Base-by-base conservation (phyloP, 2,113 vertebrate species). In the Lipotes vexillifer region DNA sequence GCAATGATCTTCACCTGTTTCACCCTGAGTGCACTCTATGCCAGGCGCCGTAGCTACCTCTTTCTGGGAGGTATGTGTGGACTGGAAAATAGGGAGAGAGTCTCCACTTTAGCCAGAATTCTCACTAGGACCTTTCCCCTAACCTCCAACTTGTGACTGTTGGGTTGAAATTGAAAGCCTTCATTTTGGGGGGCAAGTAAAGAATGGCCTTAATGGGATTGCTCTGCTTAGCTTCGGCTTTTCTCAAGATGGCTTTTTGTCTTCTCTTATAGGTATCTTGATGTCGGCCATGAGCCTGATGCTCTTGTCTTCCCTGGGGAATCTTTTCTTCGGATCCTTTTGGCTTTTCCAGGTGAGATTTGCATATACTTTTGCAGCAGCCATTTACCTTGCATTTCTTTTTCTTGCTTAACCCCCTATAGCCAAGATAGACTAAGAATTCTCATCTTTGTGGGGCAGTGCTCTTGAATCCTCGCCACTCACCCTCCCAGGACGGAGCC, bases 1-100 rank as follows among this genome's bases (percentile, higher is more conserved):
- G 99, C 99, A 0, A 92, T 99, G 96, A 98, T 99, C 97, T 99
- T 99, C 94, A 82, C 99, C 80, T 99, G 99, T 98, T 99, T 99
- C 99, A 99, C 99, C 0, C 98, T 99, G 96, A 99, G 99, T 6
- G 99, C 99, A 17, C 99, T 99, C 8, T 99, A 99, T 0, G 99
- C 99, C 96, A 98, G 99, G 95, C 99, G 99, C 97, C 99, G 99
- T 95, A 99, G 98, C 95, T 99, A 99, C 98, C 99, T 99, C 95
- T 99, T 99, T 97, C 98, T 99, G 0, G 99, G 99, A 98, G 99
- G 99, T 99, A 97, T 98, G 96, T 17, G 4, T 78, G 82, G 27
- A 14, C 11, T 6, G 33, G 44, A 14, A 59, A 90, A 69, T 8
- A 46, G 33, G 55, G 14, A 5, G 13, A 36, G 0, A 17, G 44